Percentiles rank a stretch among this genome's conserved stretches.
phyloP scores from a whole-genome alignment of 2,797 vertebrate genomes.

The Rhinichthys osculus region DNA sequence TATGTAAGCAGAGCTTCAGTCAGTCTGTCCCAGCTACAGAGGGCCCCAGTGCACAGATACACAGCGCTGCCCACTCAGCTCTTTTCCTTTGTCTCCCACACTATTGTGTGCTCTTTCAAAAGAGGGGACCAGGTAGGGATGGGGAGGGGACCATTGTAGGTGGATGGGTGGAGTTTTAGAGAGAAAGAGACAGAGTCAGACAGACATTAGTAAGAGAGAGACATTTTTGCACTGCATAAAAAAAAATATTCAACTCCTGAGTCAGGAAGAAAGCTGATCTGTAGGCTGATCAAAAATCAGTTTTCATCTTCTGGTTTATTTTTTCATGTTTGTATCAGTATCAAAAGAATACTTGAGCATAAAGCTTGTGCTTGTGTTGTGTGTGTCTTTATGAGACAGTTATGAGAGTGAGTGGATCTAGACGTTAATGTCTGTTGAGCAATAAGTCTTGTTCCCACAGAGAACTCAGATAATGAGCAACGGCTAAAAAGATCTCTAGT shows the following conservation, averaged over 20 bases:
- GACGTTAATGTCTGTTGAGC: background rate
- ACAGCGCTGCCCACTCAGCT: constrained; percentile 72
- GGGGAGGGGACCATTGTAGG: constrained; percentile 69
- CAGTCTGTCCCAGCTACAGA: constrained; percentile 46
- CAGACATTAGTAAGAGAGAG: background rate
- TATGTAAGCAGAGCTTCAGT: constrained; percentile 70
- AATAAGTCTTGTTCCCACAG: background rate
- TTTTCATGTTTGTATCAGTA: background rate
- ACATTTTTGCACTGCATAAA: background rate
- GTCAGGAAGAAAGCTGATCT: constrained; percentile 6
- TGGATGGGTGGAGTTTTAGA: constrained; percentile 35
- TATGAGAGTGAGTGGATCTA: background rate
- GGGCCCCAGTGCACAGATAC: constrained; percentile 24
- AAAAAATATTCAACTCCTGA: background rate
- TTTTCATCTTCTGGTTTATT: background rate
- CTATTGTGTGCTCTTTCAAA: constrained; percentile 71
- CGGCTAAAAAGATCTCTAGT: background rate
- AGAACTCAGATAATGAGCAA: constrained; percentile 10
- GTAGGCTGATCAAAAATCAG: background rate
- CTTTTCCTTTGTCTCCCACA: constrained; percentile 80
- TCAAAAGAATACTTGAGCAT: constrained; percentile 14
- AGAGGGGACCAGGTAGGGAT: constrained; percentile 59
- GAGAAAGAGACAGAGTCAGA: constrained; percentile 4
- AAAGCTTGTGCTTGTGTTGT: background rate
- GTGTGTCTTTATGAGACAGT: background rate